Evolutionary conservation across 2,888 invertebrate genomes (phyloP), one percentile per base, ranked within the genome.

Genomic region (Steinernema hermaphroditum): DNA sequence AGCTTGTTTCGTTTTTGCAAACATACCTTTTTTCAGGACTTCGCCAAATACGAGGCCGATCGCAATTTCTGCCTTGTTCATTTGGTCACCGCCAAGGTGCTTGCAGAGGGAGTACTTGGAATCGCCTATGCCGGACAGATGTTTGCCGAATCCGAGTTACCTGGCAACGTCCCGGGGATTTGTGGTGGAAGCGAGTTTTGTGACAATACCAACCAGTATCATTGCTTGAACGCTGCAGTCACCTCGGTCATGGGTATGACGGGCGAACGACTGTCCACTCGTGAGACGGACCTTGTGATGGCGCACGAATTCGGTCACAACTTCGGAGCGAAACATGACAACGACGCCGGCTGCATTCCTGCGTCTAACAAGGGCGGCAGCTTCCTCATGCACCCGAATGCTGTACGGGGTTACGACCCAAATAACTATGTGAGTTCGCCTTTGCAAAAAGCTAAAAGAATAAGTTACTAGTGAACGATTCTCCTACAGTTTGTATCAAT

Each of bases 221-320:
- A 29, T 6, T 62, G 62, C 32, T 19, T 62, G 32, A 62, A 62
- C 34, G 62, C 62, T 1, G 62, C 62, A 1, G 16, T 62, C 1
- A 32, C 62, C 16, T 62, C 62, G 16, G 62, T 32, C 8, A 32
- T 62, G 16, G 62, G 62, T 2, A 29, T 8, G 8, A 12, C 14
- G 12, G 62, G 29, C 14, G 62, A 62, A 19, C 62, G 16, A 2
- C 29, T 62, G 62, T 62, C 62, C 12, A 62, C 62, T 6, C 29
- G 62, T 1, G 62, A 62, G 27, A 32, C 62, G 8, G 29, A 29
- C n/a, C 32, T 62, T 9, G 62, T 62, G 16, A 62, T 62, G 62
- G 62, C 62, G 16, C 62, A 62, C 34, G 62, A 62, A 16, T 29
- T 62, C 16, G 62, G 62, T 8, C 62, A 62, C n/a, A 62, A 62